Conservation (phyloP, 2,113 vertebrate species). For the Theristicus caerulescens region DNA sequence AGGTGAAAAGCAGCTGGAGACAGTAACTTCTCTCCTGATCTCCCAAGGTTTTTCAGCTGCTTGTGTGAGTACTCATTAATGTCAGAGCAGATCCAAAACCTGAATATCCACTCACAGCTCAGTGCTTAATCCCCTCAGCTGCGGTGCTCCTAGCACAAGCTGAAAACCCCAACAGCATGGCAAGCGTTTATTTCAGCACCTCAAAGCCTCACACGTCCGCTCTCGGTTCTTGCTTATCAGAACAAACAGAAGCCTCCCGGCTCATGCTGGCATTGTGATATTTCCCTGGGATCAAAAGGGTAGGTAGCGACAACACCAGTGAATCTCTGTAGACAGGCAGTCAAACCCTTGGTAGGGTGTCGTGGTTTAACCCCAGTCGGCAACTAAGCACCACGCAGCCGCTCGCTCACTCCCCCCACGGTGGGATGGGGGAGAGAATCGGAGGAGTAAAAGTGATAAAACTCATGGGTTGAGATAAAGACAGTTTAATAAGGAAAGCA, state of each 20-base stretch:
- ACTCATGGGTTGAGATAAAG: no score
- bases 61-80: not conserved
- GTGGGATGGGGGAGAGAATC: no score
- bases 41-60: not conserved
- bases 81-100: not conserved
- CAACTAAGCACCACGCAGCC: no score
- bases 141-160: accelerated
- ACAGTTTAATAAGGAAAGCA: no score
- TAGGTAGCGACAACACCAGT: not conserved
- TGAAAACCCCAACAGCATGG: not conserved
- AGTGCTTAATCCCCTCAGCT: not conserved
- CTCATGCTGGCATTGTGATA: accelerated
- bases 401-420: no score
- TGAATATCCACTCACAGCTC: not conserved
- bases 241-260: not conserved
- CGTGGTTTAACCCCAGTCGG: no score
- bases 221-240: not conserved
- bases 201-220: not conserved
- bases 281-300: not conserved
- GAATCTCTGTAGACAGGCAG: not conserved
- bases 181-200: not conserved
- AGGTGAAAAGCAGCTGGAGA: not conserved
- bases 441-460: no score
- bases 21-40: not conserved
- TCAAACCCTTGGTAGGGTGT: not conserved